Evolutionary conservation across 2,113 vertebrate species (phyloP).

Genomic region (Oncorhynchus nerka): DNA sequence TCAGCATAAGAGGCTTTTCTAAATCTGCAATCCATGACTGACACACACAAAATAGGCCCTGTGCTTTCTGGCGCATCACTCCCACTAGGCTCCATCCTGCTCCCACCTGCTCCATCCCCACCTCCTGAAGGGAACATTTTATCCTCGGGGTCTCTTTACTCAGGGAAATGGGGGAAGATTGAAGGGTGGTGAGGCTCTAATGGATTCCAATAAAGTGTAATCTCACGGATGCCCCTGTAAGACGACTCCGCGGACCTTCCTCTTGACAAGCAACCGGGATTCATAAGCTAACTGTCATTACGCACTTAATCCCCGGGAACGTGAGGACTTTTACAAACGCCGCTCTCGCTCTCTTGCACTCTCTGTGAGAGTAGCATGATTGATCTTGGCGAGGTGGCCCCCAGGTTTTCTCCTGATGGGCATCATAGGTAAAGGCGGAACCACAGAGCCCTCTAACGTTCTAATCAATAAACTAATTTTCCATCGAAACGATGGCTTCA

Average conservation of each 20-base stretch:
- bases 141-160: slow-evolving; percentile 14
- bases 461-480: slow-evolving; percentile 45
- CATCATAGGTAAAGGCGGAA: slow-evolving; percentile 16
- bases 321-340: background rate
- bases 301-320: slow-evolving; percentile 26
- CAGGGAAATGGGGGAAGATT: slow-evolving; percentile 18
- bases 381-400: background rate
- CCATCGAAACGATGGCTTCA: slow-evolving; percentile 21
- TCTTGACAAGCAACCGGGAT: slow-evolving; percentile 26
- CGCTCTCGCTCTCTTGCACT: no score
- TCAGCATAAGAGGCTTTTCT: slow-evolving; percentile 56
- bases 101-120: background rate
- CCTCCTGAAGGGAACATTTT: slow-evolving; percentile 19
- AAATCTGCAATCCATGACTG: slow-evolving; percentile 54
- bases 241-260: slow-evolving; percentile 7
- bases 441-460: slow-evolving; percentile 23
- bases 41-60: slow-evolving; percentile 40
- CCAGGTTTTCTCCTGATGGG: background rate
- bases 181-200: slow-evolving; percentile 2
- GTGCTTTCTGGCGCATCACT: slow-evolving; percentile 29
- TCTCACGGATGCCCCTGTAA: slow-evolving; percentile 22
- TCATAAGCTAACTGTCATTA: slow-evolving; percentile 36
- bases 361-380: no score
- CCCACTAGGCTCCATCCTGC: slow-evolving; percentile 1
- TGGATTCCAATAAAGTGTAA: slow-evolving; percentile 54